These are phyloP conservation scores for Barypeithes pellucidus DNA, from an alignment of 2,888 invertebrate genomes.

Conservation along the genomic window DNA sequence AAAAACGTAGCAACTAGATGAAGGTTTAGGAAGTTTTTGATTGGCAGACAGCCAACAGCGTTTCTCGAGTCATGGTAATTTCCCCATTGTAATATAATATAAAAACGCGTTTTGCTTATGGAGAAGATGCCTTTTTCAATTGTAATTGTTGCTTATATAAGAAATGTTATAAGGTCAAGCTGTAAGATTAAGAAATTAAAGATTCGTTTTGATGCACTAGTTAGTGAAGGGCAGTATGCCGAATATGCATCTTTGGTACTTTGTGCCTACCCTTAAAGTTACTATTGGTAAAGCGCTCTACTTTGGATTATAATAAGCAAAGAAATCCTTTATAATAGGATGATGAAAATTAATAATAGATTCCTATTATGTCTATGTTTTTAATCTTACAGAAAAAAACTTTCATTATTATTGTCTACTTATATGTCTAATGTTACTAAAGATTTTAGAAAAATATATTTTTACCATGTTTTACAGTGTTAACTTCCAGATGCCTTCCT, in stretches of 20 bases:
- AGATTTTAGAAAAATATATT: conserved; percentile 59
- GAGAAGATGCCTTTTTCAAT: conserved; percentile 27
- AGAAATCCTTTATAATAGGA: no score
- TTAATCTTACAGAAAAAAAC: conserved; percentile 13
- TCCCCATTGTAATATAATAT: conserved; percentile 41
- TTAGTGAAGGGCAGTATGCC: no score
- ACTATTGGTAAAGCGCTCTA: no score
- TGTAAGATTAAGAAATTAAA: conserved; percentile 16
- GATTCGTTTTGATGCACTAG: no score
- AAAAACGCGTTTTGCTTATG: conserved; percentile 31
- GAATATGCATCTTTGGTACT: no score
- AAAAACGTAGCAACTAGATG: no score
- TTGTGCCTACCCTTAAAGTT: no score
- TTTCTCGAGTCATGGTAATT: no score
- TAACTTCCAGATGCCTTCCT: conserved; percentile 32
- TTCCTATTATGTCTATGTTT: neutral
- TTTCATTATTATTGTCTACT: conserved; percentile 19
- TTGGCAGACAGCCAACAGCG: no score
- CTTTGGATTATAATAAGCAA: no score
- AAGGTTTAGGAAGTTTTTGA: no score
- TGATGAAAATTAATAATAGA: no score
- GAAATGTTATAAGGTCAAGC: neutral
- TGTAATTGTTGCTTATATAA: conserved; percentile 36
- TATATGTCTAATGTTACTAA: conserved; percentile 58
- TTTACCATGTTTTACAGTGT: conserved; percentile 57